Evolutionary conservation across 2,797 vertebrate species (phyloP).

Genomic region (Gorsachius magnificus): DNA sequence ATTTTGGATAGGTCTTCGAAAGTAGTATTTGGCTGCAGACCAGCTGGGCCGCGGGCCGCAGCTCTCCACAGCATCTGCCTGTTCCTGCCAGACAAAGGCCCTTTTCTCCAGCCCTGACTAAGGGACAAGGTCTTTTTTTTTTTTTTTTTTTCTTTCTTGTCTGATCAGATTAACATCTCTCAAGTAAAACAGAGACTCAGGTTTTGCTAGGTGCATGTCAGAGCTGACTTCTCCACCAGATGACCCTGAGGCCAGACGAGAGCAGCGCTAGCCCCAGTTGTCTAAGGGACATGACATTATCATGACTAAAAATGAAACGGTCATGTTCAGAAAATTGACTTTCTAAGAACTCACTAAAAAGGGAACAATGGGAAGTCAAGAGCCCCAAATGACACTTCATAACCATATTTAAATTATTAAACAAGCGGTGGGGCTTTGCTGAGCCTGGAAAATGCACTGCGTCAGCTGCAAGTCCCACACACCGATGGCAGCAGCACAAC

Average conservation of each 20-base stretch:
- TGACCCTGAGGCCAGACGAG: neutral
- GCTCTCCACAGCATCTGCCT: slow-evolving; percentile 16
- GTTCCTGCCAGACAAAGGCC: slow-evolving; percentile 35
- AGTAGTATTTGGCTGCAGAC: neutral
- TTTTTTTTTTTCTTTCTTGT: neutral
- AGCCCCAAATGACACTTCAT: neutral
- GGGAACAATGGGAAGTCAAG: neutral
- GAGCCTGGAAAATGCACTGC: neutral
- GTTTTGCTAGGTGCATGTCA: neutral
- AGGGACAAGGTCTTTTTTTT: neutral
- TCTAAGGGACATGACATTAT: neutral
- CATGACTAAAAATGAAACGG: neutral
- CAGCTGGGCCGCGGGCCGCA: neutral
- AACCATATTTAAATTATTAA: neutral
- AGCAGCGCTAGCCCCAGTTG: neutral
- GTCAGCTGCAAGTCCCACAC: neutral
- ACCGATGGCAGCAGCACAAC: rapidly evolving
- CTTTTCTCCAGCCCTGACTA: neutral
- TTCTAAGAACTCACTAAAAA: neutral
- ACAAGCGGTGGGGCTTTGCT: neutral
- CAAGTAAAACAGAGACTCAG: neutral
- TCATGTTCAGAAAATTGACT: neutral
- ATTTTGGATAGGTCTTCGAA: slow-evolving; percentile 14
- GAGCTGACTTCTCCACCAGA: neutral
- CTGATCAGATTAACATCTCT: neutral